Percentiles rank a stretch among this genome's conserved stretches.
phyloP scores from a whole-genome alignment of 2,888 invertebrate species.

The Frankliniella intonsa region DNA sequence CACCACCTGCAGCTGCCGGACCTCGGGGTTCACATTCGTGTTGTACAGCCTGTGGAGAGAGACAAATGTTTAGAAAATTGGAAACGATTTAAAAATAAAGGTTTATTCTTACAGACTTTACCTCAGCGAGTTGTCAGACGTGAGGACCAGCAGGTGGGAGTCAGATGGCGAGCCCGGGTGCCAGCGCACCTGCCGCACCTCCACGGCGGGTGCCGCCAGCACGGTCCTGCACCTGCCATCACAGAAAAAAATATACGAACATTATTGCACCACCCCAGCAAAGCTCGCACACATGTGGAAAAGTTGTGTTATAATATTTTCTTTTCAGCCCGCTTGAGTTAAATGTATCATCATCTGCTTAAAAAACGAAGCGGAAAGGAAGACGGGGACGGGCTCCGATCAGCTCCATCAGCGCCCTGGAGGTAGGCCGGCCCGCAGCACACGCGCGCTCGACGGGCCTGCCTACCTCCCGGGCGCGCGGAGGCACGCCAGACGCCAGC shows the following conservation, averaged over 20 bases:
- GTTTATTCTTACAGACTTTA: constrained; percentile 46
- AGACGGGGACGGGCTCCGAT: not conserved
- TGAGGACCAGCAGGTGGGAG: constrained; percentile 71
- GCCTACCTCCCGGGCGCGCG: not conserved
- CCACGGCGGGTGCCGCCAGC: constrained; percentile 61
- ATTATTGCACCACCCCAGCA: too few species aligned
- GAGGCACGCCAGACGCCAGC: not conserved
- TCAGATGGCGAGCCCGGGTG: constrained; percentile 76
- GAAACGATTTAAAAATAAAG: not conserved
- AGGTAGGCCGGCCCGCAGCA: not conserved
- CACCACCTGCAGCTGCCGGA: constrained; percentile 35
- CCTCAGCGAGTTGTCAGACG: constrained; percentile 83
- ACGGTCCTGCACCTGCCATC: constrained; percentile 41
- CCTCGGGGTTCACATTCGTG: constrained; percentile 23
- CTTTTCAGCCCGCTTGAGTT: too few species aligned
- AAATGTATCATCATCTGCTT: too few species aligned
- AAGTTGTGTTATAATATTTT: too few species aligned
- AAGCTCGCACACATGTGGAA: too few species aligned
- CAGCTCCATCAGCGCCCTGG: not conserved
- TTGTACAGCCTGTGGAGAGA: constrained; percentile 34
- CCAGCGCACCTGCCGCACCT: constrained; percentile 73
- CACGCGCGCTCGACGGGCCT: not conserved
- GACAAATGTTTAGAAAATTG: not conserved
- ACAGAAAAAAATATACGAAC: not conserved
- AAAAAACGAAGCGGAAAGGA: too few species aligned